Evolutionary conservation across 1,140 invertebrate genomes (phyloP).

Genomic region (Pararge aegeria): DNA sequence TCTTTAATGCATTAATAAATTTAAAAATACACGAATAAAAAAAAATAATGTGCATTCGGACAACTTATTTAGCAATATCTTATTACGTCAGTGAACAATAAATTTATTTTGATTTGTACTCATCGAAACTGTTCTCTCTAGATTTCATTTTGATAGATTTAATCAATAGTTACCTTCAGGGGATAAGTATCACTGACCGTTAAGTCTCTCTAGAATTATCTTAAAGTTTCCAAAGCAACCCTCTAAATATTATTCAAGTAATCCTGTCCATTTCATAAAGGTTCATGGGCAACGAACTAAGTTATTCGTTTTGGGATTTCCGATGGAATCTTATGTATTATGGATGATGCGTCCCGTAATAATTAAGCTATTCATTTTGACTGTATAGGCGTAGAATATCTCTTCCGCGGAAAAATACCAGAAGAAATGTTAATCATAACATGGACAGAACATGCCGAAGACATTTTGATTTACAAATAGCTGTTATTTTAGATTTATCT

Average conservation of each 20-base stretch:
- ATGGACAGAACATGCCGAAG: not conserved
- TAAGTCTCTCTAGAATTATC: not conserved
- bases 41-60: no score
- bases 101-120: no score
- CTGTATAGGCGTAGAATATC: not conserved
- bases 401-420: not conserved
- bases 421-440: not conserved
- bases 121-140: no score
- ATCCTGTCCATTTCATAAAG: not conserved
- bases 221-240: not conserved
- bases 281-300: slow-evolving; percentile 13
- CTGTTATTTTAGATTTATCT: no score
- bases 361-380: slow-evolving; percentile 52
- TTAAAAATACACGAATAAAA: no score
- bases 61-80: no score
- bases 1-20: no score
- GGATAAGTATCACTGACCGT: no score
- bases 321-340: slow-evolving; percentile 47
- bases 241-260: not conserved
- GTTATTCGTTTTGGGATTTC: slow-evolving; percentile 10
- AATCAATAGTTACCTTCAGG: no score
- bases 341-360: slow-evolving; percentile 47
- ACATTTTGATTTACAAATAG: not conserved
- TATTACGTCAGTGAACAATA: no score
- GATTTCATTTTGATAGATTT: no score